A percentile compares a stretch with the other conserved stretches of the same genome.
Evolutionary conservation across 2,797 vertebrate genomes (phyloP).

Genomic region (Ficedula albicollis): DNA sequence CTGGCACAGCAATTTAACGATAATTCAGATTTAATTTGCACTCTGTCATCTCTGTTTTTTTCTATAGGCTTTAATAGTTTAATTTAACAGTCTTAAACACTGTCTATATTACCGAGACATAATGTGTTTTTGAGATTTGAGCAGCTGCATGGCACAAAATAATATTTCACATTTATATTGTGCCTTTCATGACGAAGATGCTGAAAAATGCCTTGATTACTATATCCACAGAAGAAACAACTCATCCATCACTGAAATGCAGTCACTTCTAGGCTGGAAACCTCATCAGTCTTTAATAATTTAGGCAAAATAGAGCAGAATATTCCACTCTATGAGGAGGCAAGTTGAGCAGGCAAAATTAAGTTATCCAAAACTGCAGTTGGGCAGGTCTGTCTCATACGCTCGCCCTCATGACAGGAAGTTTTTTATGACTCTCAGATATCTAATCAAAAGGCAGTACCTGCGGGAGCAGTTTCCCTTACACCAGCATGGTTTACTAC

Average conservation of each 20-base stretch:
- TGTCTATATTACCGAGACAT: conserved; percentile 51
- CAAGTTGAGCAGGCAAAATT: conserved; percentile 21
- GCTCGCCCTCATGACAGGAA: not conserved
- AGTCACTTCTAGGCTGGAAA: conserved; percentile 37
- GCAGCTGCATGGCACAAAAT: conserved; percentile 40
- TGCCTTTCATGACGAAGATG: conserved; percentile 11
- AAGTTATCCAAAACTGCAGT: not conserved
- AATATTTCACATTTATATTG: conserved; percentile 58
- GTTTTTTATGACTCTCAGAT: not conserved
- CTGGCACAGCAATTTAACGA: conserved; percentile 47
- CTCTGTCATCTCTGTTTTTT: conserved; percentile 54
- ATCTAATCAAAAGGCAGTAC: not conserved
- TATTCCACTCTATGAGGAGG: not conserved
- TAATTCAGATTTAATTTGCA: conserved; percentile 66
- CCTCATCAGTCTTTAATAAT: conserved; percentile 51
- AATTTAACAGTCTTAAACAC: conserved; percentile 61
- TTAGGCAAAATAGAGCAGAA: conserved; percentile 22
- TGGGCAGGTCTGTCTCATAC: not conserved
- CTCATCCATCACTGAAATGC: conserved; percentile 49
- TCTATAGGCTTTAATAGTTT: conserved; percentile 56
- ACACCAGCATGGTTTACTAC: not conserved
- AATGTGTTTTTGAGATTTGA: conserved; percentile 53
- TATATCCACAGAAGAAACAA: conserved; percentile 44
- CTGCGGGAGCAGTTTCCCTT: not conserved
- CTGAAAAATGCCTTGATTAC: conserved; percentile 38